phyloP scores from a whole-genome alignment of 2,888 invertebrate genomes.

The Drosophila lacicola region DNA sequence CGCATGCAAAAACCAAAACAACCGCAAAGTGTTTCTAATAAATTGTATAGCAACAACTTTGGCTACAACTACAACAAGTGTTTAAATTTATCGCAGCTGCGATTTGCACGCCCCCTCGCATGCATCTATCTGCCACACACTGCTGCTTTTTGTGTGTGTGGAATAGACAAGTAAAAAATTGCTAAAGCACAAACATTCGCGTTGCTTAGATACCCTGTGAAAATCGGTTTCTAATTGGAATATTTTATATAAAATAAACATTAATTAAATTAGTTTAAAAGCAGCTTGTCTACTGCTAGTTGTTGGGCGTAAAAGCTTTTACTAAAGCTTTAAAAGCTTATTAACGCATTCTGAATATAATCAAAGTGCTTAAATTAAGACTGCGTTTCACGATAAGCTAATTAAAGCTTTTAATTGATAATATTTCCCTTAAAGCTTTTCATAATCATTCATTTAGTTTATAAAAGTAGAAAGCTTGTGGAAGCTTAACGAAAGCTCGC shows the following conservation, averaged over 20 bases:
- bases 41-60: conserved; percentile 70
- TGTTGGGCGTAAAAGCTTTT: background rate
- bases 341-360: background rate
- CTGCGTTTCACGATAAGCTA: too few species aligned
- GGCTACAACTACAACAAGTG: conserved; percentile 75
- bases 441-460: too few species aligned
- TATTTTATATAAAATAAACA: too few species aligned
- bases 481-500: too few species aligned
- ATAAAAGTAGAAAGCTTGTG: too few species aligned
- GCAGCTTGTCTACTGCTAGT: too few species aligned
- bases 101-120: conserved; percentile 44
- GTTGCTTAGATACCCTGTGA: conserved; percentile 30
- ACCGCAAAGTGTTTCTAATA: conserved; percentile 80
- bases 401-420: too few species aligned
- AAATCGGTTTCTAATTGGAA: background rate
- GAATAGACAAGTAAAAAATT: conserved; percentile 36
- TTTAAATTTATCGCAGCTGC: conserved; percentile 75
- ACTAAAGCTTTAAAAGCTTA: background rate
- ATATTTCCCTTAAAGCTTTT: too few species aligned
- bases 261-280: background rate
- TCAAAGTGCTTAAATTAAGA: background rate
- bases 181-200: background rate
- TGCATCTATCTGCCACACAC: conserved; percentile 5
- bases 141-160: conserved; percentile 23
- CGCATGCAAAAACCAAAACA: conserved; percentile 73